Evolutionary conservation across 2,888 invertebrate species (phyloP).

Genomic region (Gonocerus acuteangulatus): DNA sequence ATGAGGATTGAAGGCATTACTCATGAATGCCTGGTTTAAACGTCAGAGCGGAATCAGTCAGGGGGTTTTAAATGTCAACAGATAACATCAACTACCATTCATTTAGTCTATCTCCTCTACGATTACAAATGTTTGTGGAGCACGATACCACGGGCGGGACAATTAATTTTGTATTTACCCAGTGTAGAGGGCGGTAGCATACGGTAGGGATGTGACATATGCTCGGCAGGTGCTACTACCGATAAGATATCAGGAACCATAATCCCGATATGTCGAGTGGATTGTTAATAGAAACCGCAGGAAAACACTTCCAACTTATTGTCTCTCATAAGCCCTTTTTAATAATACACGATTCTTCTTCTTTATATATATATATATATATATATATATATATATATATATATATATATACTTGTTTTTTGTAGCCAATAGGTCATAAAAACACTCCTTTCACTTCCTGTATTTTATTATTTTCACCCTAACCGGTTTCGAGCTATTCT

Average conservation of each 20-base stretch:
- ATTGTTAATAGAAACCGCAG: conserved; percentile 10
- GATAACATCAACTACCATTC: not conserved
- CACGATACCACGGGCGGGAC: not conserved
- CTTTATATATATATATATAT: no score
- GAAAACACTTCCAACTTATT: conserved; percentile 6
- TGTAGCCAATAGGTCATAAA: no score
- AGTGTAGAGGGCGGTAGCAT: not conserved
- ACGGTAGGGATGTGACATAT: conserved; percentile 2
- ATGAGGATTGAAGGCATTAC: no score
- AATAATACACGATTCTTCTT: conserved; percentile 1
- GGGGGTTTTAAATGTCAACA: no score
- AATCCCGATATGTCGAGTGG: conserved; percentile 20
- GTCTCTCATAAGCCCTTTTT: conserved; percentile 12
- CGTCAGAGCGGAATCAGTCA: no score
- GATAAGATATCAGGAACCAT: conserved; percentile 3
- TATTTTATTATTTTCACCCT: no score
- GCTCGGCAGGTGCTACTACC: conserved; percentile 16
- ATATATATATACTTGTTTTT: no score
- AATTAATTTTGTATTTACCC: conserved; percentile 18
- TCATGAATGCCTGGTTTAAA: no score
- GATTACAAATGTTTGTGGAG: conserved; percentile 1
- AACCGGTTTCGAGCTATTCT: no score
- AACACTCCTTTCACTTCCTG: no score
- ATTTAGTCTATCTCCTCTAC: not conserved
- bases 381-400: not conserved